Conservation (phyloP, 2,113 vertebrate genomes). For the Formicarius rufipectus region DNA sequence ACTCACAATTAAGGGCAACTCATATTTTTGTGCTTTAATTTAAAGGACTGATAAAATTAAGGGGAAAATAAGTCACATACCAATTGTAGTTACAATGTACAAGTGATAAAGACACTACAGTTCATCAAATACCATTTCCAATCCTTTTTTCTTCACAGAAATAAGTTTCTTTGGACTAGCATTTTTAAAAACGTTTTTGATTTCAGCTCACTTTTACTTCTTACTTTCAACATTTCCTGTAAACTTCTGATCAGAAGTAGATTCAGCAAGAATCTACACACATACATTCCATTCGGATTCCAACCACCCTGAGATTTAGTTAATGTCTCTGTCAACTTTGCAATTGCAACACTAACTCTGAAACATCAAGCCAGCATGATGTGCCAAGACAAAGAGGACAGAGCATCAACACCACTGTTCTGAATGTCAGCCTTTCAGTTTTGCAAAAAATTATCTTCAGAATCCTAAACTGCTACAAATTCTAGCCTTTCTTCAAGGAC, state of each 20-base stretch:
- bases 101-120: background rate
- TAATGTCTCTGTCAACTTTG: background rate
- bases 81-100: rapidly evolving
- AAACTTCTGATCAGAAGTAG: background rate
- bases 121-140: background rate
- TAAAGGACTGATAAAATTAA: background rate
- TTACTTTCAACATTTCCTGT: background rate
- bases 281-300: background rate
- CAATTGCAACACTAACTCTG: background rate
- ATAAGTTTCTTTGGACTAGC: background rate
- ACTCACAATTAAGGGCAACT: background rate
- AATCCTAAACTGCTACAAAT: background rate
- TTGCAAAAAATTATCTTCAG: background rate
- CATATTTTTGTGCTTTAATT: background rate
- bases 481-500: background rate
- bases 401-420: background rate
- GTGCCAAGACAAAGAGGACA: background rate
- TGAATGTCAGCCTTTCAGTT: background rate
- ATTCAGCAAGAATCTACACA: background rate
- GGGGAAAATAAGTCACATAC: background rate
- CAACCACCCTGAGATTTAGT: background rate
- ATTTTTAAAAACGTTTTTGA: background rate
- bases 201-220: background rate
- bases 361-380: background rate
- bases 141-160: background rate